Evolutionary conservation across 2,888 invertebrate genomes (phyloP).

Genomic region (Crioceris asparagi): DNA sequence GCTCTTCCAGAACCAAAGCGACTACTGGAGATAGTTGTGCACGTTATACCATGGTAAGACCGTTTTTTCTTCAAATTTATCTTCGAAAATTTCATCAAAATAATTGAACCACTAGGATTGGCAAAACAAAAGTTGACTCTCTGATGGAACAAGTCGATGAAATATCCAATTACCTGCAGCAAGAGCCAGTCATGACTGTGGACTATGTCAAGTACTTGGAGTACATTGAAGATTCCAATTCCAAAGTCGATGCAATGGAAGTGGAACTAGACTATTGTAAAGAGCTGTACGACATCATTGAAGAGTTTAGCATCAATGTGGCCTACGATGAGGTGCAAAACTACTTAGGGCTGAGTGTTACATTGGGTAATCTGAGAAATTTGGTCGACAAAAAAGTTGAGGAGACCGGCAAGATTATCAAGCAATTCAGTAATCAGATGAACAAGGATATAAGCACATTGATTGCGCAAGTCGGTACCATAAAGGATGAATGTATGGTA

Average conservation of each 20-base stretch:
- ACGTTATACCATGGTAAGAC: conserved; percentile 54
- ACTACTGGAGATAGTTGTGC: conserved; percentile 53
- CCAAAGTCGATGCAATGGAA: conserved; percentile 59
- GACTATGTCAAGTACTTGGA: conserved; percentile 63
- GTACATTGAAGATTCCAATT: conserved; percentile 56
- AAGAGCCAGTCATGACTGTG: conserved; percentile 57
- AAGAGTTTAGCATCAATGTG: conserved; percentile 63
- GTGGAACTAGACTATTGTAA: conserved; percentile 66
- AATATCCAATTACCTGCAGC: conserved; percentile 49
- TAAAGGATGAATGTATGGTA: conserved; percentile 63
- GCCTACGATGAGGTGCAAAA: conserved; percentile 60
- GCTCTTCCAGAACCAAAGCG: conserved; percentile 61
- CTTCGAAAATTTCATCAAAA: too few relatives aligned
- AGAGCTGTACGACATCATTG: conserved; percentile 74
- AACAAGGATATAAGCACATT: conserved; percentile 68
- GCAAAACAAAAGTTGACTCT: conserved; percentile 45
- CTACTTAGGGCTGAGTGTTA: conserved; percentile 51
- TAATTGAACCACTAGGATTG: conserved; percentile 55
- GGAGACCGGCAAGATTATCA: conserved; percentile 57
- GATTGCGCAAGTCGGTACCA: conserved; percentile 58
- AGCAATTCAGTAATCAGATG: conserved; percentile 59
- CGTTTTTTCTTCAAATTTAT: neutral
- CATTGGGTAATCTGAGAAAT: conserved; percentile 53
- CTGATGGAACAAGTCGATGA: conserved; percentile 50
- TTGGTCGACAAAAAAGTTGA: conserved; percentile 60